A percentile compares a stretch with the other conserved stretches of the same genome.
phyloP scores from a whole-genome alignment of 53 echinoderm and acorn worm species.

The Mesocentrotus franciscanus region DNA sequence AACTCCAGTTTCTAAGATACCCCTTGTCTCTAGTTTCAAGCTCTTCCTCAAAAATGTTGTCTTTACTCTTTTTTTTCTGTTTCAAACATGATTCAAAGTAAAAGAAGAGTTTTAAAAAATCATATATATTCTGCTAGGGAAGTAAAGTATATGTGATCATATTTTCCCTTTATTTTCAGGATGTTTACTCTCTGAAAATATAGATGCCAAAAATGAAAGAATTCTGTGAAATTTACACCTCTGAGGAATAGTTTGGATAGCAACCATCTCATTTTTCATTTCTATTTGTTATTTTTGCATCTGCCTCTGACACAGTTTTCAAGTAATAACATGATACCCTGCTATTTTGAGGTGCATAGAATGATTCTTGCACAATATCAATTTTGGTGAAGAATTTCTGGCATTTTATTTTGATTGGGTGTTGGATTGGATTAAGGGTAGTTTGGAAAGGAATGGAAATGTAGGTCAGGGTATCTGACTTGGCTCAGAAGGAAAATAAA shows the following conservation, averaged over 20 bases:
- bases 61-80: not conserved
- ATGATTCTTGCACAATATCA: not conserved
- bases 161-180: not conserved
- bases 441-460: constrained; percentile 1
- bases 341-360: not conserved
- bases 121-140: not conserved
- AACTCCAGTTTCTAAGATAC: too few species aligned
- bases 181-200: not conserved
- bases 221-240: not conserved
- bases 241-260: not conserved
- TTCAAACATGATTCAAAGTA: not conserved
- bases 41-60: too few species aligned
- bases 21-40: too few species aligned
- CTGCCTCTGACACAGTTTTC: not conserved
- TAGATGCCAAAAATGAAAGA: not conserved
- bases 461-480: constrained; percentile 24
- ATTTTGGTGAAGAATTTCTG: constrained; percentile 19
- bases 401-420: constrained; percentile 41
- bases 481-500: not conserved
- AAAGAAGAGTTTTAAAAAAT: not conserved
- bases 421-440: not conserved
- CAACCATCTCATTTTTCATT: constrained; percentile 40
- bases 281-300: constrained; percentile 28
- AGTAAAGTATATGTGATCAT: not conserved
- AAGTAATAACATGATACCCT: constrained; percentile 3